phyloP scores from a whole-genome alignment of 2,113 vertebrate species.

The Psittacula cyanocephala region DNA sequence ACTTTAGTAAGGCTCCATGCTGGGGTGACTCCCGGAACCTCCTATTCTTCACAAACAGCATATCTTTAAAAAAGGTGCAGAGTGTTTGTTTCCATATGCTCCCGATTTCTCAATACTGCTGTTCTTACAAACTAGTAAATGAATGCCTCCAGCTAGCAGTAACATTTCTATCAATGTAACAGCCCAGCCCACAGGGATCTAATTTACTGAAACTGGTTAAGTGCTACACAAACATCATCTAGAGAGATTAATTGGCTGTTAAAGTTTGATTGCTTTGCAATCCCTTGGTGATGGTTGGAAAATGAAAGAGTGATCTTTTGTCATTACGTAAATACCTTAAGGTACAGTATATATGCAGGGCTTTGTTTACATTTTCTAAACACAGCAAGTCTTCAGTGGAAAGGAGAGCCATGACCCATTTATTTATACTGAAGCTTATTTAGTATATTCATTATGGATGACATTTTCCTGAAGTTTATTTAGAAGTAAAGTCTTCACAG shows the following conservation, averaged over 20 bases:
- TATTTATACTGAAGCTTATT: slow-evolving; percentile 42
- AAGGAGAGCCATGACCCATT: neutral
- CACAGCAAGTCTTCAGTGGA: slow-evolving; percentile 30
- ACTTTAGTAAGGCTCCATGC: slow-evolving; percentile 44
- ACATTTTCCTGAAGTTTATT: slow-evolving; percentile 54
- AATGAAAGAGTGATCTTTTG: slow-evolving; percentile 61
- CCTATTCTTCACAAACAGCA: slow-evolving; percentile 18
- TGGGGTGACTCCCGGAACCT: slow-evolving; percentile 8
- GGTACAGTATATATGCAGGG: slow-evolving; percentile 17
- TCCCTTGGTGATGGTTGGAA: slow-evolving; percentile 62
- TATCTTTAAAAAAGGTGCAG: slow-evolving; percentile 43
- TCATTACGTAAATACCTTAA: slow-evolving; percentile 42
- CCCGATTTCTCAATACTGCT: slow-evolving; percentile 29
- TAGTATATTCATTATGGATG: slow-evolving; percentile 41
- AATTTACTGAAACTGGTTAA: slow-evolving; percentile 66
- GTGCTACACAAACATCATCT: slow-evolving; percentile 68
- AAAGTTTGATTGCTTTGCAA: slow-evolving; percentile 65
- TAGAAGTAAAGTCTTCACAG: slow-evolving; percentile 46
- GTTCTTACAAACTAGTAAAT: slow-evolving; percentile 30
- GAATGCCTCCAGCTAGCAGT: slow-evolving; percentile 48
- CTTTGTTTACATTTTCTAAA: slow-evolving; percentile 58
- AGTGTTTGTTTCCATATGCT: slow-evolving; percentile 55
- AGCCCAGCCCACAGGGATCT: slow-evolving; percentile 63
- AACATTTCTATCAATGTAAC: slow-evolving; percentile 62
- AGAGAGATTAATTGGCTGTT: slow-evolving; percentile 73